These are phyloP conservation scores for Margarornis squamiger DNA, from an alignment of 2,797 vertebrate species.

Conservation along the genomic window DNA sequence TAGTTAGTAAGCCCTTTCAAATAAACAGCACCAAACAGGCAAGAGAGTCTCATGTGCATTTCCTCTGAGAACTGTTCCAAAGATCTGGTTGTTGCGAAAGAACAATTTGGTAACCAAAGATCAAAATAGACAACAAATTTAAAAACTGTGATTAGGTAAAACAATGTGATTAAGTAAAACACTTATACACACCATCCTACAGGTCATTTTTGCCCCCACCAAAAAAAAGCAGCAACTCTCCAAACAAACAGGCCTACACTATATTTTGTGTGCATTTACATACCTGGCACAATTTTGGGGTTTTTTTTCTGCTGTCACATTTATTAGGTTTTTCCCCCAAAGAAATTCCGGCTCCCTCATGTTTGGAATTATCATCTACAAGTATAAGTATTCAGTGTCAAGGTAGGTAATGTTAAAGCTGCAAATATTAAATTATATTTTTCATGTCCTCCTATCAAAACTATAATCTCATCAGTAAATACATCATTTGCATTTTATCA, in stretches of 20 bases:
- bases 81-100: slow-evolving; percentile 5
- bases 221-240: not conserved
- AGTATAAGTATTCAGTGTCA: not conserved
- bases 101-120: not conserved
- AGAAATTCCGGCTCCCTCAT: slow-evolving; percentile 34
- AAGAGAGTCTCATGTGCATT: not conserved
- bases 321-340: not conserved
- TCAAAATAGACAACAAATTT: not conserved
- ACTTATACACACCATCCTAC: not conserved
- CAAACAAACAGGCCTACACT: not conserved
- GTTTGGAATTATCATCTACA: not conserved
- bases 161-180: not conserved
- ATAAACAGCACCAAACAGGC: slow-evolving; percentile 1
- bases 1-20: slow-evolving; percentile 30
- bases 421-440: not conserved
- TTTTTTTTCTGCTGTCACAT: not conserved
- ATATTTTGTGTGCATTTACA: not conserved
- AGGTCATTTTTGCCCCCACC: not conserved
- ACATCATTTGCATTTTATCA: not conserved
- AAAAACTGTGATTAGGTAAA: not conserved
- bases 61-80: slow-evolving; percentile 18
- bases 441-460: not conserved
- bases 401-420: not conserved
- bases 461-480: not conserved
- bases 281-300: not conserved